These are phyloP conservation scores for Enteromius anoplus DNA, from an alignment of 2,797 vertebrate genomes.

Conservation along the genomic window DNA sequence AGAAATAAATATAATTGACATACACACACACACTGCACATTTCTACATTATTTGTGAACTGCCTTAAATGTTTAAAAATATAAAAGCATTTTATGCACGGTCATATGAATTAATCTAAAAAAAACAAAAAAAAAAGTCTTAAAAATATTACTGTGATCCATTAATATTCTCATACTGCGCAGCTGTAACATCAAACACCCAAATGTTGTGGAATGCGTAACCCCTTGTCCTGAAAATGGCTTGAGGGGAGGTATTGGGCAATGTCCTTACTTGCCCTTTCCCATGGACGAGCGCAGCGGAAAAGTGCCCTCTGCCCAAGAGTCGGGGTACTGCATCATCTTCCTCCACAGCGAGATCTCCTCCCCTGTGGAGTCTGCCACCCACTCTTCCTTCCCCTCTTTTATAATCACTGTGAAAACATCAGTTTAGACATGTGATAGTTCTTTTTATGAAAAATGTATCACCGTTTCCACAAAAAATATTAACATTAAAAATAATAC, in stretches of 20 bases:
- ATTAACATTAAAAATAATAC: neutral
- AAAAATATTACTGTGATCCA: conserved; percentile 9
- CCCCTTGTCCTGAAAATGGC: neutral
- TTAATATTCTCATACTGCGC: neutral
- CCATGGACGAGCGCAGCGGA: conserved; percentile 89
- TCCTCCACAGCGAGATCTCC: conserved; percentile 93
- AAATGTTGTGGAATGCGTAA: conserved; percentile 28
- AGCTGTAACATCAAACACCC: conserved; percentile 9
- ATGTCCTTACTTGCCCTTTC: conserved; percentile 72
- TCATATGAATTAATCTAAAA: neutral
- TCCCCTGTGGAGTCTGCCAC: conserved; percentile 88
- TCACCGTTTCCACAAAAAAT: neutral
- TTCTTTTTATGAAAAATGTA: neutral
- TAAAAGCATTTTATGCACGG: conserved; percentile 1
- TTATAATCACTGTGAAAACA: conserved; percentile 64
- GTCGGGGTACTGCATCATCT: conserved; percentile 95
- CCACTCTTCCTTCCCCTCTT: conserved; percentile 76
- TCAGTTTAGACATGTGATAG: neutral
- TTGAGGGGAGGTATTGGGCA: neutral
- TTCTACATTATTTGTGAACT: neutral
- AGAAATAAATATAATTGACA: conserved; percentile 32
- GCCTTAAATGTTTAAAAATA: conserved; percentile 6
- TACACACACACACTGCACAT: conserved; percentile 29
- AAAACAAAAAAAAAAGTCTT: too few relatives aligned
- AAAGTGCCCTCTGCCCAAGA: conserved; percentile 97